phyloP scores from a whole-genome alignment of 2,113 vertebrate genomes.

The Alexandromys fortis region DNA sequence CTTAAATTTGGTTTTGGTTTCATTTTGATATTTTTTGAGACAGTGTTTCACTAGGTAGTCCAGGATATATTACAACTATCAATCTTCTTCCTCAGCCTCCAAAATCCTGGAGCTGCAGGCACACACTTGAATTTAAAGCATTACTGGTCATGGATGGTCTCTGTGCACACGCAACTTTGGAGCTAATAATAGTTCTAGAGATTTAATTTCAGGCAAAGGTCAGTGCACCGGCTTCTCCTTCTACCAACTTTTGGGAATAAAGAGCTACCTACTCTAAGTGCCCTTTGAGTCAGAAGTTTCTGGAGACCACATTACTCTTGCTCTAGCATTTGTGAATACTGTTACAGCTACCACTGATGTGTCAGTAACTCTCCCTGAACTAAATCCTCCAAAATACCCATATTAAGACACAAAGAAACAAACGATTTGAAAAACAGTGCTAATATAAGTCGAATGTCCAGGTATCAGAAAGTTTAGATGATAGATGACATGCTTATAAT shows the following conservation, averaged over 20 bases:
- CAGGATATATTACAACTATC: not conserved
- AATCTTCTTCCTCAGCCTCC: not conserved
- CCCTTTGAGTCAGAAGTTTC: constrained; percentile 16
- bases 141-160: not conserved
- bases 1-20: not conserved
- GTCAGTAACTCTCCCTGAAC: not conserved
- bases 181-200: constrained; percentile 23
- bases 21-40: not conserved
- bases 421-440: constrained; percentile 40
- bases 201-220: constrained; percentile 43
- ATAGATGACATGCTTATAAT: not conserved
- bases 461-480: not conserved
- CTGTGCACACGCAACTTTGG: constrained; percentile 2
- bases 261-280: constrained; percentile 19
- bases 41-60: not conserved
- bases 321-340: not conserved
- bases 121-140: constrained; percentile 25
- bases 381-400: constrained; percentile 53
- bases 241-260: not conserved
- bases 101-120: not conserved
- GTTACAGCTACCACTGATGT: not conserved
- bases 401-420: constrained; percentile 43
- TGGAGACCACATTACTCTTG: not conserved
- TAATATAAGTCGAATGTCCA: constrained; percentile 19
- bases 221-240: not conserved